Conservation (phyloP, 2,797 vertebrate species). For the Rhyacichthys aspro region DNA sequence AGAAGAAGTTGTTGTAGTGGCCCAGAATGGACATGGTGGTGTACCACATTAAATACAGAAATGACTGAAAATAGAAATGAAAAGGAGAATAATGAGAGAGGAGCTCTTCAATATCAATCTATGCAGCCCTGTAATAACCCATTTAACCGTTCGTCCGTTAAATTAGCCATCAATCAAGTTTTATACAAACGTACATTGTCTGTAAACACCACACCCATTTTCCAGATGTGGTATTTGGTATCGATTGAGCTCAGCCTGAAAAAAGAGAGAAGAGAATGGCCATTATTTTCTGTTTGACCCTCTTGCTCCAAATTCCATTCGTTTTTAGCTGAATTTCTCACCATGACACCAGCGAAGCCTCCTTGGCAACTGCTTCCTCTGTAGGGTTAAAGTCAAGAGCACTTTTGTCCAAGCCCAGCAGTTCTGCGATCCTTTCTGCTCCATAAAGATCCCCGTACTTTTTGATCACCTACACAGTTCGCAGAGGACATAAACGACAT, state of each 20-base stretch:
- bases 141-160: background rate
- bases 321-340: constrained; percentile 64
- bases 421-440: constrained; percentile 95
- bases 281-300: constrained; percentile 33
- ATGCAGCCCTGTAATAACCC: background rate
- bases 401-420: constrained; percentile 95
- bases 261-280: constrained; percentile 36
- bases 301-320: constrained; percentile 17
- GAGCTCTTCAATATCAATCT: constrained; percentile 8
- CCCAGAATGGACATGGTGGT: constrained; percentile 98
- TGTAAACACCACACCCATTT: constrained; percentile 97
- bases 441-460: constrained; percentile 98
- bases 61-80: constrained; percentile 80
- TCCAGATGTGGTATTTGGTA: constrained; percentile 98
- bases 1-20: constrained; percentile 99
- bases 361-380: constrained; percentile 88
- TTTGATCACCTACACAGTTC: constrained; percentile 89
- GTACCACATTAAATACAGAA: constrained; percentile 98
- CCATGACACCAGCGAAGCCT: constrained; percentile 93
- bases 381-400: constrained; percentile 97
- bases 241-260: constrained; percentile 95
- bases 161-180: background rate
- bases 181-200: constrained; percentile 90
- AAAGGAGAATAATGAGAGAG: background rate
- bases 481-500: constrained; percentile 9